A percentile compares a stretch with the other conserved stretches of the same genome.
phyloP scores from a whole-genome alignment of 30 jellyfish, hydroid and myxozoan species.

The Aurelia sp. region DNA sequence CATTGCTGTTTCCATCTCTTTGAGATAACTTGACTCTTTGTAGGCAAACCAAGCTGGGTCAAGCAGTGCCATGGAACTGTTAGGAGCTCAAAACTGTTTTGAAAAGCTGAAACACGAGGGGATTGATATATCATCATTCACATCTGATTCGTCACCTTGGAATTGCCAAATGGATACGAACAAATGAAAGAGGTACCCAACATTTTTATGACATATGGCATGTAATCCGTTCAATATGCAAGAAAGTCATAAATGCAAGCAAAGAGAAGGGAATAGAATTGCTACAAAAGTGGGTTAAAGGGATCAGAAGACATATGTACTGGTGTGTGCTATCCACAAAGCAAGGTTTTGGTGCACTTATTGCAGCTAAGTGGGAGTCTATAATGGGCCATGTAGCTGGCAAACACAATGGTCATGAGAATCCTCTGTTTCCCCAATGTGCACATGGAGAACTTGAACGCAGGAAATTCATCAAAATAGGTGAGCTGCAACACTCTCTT shows the following conservation, averaged over 20 bases:
- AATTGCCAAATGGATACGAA: conserved; percentile 44
- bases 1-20: too few species aligned
- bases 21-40: too few species aligned
- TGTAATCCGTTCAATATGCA: background rate
- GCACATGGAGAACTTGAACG: conserved; percentile 29
- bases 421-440: conserved; percentile 27
- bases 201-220: conserved; percentile 43
- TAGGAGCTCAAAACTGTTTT: too few species aligned
- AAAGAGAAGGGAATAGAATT: conserved; percentile 20
- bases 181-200: background rate
- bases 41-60: conserved; percentile 14
- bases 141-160: conserved; percentile 29
- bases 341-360: conserved; percentile 28
- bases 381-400: conserved; percentile 16
- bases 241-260: conserved; percentile 15
- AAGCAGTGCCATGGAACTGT: background rate
- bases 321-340: conserved; percentile 37
- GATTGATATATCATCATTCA: background rate
- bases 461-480: conserved; percentile 10
- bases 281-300: background rate
- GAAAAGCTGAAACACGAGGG: background rate
- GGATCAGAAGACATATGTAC: conserved; percentile 11
- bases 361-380: conserved; percentile 25
- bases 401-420: conserved; percentile 16
- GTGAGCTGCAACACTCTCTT: background rate